These are phyloP conservation scores for Lasioglossum marginatum DNA, from an alignment of 2,888 invertebrate genomes.

Conservation along the genomic window DNA sequence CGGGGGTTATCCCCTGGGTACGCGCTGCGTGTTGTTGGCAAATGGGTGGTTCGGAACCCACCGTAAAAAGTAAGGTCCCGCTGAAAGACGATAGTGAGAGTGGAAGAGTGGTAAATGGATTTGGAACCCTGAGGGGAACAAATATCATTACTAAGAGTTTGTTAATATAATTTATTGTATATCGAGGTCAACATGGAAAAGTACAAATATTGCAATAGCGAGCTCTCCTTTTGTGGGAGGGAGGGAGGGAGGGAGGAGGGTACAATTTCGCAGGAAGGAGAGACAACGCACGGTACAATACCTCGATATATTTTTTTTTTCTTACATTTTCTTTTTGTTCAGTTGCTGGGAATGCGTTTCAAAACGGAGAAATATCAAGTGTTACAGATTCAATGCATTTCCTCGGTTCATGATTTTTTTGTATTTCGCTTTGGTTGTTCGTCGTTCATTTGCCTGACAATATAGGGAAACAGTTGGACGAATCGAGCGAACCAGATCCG, in stretches of 20 bases:
- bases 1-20: too few relatives aligned
- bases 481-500: conserved; percentile 35
- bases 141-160: too few relatives aligned
- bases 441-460: conserved; percentile 53
- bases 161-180: conserved; percentile 85
- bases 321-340: conserved; percentile 34
- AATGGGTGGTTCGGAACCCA: too few relatives aligned
- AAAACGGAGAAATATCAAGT: conserved; percentile 52
- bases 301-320: conserved; percentile 25
- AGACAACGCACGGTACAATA: conserved; percentile 63
- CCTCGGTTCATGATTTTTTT: conserved; percentile 44
- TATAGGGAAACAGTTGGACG: conserved; percentile 38
- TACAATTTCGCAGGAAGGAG: conserved; percentile 66
- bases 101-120: too few relatives aligned
- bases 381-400: conserved; percentile 44
- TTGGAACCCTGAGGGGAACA: too few relatives aligned
- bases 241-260: conserved; percentile 80
- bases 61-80: too few relatives aligned
- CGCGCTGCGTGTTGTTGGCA: too few relatives aligned
- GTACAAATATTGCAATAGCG: conserved; percentile 85
- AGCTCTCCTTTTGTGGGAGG: conserved; percentile 84
- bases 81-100: too few relatives aligned
- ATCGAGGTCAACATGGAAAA: conserved; percentile 85
- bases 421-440: conserved; percentile 27
- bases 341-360: conserved; percentile 45